Evolutionary conservation across 2,888 invertebrate genomes (phyloP), one percentile per base, ranked within the genome.

Genomic region (Cataglyphis rosenhaueri): DNA sequence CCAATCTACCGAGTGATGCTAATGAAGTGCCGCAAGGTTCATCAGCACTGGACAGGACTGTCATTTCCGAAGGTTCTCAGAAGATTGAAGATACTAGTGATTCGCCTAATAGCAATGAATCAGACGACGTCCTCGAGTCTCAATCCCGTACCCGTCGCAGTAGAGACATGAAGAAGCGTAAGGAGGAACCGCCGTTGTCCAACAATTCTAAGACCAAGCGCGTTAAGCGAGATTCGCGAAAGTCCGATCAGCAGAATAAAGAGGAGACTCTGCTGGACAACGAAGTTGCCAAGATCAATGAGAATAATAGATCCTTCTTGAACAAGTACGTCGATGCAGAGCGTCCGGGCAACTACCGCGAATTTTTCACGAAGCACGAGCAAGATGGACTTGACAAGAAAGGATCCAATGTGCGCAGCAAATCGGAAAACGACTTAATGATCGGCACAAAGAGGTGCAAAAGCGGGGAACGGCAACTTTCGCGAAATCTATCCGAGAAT

Each of bases 281-380:
- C 84, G 94, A 94, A 68, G 94, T 94, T 0, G 94, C 94, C 0
- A 92, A 90, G 83, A 94, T 94, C n/a, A 94, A 94, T 75, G 94
- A 94, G 73, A 94, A 94, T 68, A 92, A 84, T 41, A 85, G 86
- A 52, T 89, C 88, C n/a, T 89, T 91, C 70, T 85, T 90, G 52
- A 88, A 75, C 12, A 92, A 92, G 62, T 91, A 90, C 25, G 91
- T 90, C 38, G 82, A 85, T 4, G 68, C 86, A 0, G 91, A 91
- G 29, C 84, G 90, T 2, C 25, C 44, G 0, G 86, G 90, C 3
- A 91, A 84, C 61, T 89, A 92, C 15, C 81, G 94, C 32, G 94
- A 93, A 32, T 92, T 93, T 29, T 94, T 94, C 0, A 41, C 48
- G 25, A 93, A 92, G 32, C 89, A 87, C 3, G 91, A 83, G 2